Percentiles rank a stretch among this genome's conserved stretches.
phyloP scores from a whole-genome alignment of 2,888 invertebrate species.

The Ochropleura leucogaster region DNA sequence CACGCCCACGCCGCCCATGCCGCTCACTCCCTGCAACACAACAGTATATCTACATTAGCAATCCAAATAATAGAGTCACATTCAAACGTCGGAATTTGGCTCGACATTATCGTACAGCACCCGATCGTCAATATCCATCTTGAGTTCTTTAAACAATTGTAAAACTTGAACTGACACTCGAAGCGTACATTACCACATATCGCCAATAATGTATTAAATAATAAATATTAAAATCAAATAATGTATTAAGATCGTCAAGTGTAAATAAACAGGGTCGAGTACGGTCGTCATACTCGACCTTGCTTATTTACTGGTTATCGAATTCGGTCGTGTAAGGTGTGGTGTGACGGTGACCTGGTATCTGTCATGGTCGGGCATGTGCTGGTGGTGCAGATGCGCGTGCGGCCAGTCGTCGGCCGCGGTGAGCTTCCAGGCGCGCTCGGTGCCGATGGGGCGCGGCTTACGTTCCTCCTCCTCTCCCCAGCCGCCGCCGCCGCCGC shows the following conservation, averaged over 20 bases:
- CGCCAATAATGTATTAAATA: no score
- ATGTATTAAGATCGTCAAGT: background rate
- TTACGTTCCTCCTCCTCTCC: slow-evolving; percentile 89
- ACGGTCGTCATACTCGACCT: no score
- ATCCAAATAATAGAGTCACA: background rate
- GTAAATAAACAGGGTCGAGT: no score
- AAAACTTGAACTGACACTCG: background rate
- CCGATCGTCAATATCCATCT: background rate
- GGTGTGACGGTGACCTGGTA: slow-evolving; percentile 76
- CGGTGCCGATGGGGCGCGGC: slow-evolving; percentile 95
- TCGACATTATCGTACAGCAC: background rate
- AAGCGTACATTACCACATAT: no score
- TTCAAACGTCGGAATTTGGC: background rate
- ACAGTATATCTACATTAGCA: background rate
- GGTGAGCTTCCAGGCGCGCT: slow-evolving; percentile 93
- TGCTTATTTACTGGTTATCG: no score
- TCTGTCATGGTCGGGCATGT: slow-evolving; percentile 81
- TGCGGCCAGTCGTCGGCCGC: slow-evolving; percentile 85
- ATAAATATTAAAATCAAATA: no score
- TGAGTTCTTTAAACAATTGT: background rate
- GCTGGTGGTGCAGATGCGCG: slow-evolving; percentile 73
- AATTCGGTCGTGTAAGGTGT: no score
- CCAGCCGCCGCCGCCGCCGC: slow-evolving; percentile 69
- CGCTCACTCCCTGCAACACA: slow-evolving; percentile 70
- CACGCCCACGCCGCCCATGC: slow-evolving; percentile 66